Evolutionary conservation across 2,888 invertebrate genomes (phyloP), one percentile per base, ranked within the genome.

Genomic region (Lasiommata megera): DNA sequence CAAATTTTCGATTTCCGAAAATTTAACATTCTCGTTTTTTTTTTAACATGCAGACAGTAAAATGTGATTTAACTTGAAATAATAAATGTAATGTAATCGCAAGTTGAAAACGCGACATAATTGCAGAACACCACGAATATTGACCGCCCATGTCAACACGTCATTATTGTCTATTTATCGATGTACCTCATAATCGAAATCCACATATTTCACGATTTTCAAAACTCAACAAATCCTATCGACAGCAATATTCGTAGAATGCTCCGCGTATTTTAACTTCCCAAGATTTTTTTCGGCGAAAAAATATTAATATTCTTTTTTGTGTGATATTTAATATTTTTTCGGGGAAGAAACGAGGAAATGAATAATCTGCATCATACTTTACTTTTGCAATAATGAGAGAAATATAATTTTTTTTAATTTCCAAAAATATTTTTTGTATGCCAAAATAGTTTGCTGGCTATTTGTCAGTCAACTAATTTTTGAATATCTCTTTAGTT

Each of bases 61-160:
- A 50, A 58, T 57, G 51, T 50, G 38, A 56, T 57, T 53, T 61
- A 77, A 74, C 72, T 68, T 67, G 52, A 88, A 88, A 84, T 84
- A 84, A 88, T 74, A 83, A 88, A 89, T 88, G 88, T 89, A 88
- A 89, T 89, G 89, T 88, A 88, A 88, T 80, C 83, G 83, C 83
- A 70, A 65, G 76, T 65, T 82, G 69, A 60, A 56, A 60, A 58
- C 61, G 65, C 62, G 57, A 58, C 12, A 31, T 18, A 8, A 23
- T 56, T 17, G 43, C 38, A 54, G 29, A 40, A 48, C 38, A 31
- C 56, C 56, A 48, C 40, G 47, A 48, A 43, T 18, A 48, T 37
- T 43, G 11, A 18, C 43, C 44, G 41, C 37, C 51, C 46, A 56
- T 48, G 29, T 14, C 40, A 14, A 36, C 40, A 37, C 37, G 36